phyloP scores from a whole-genome alignment of 2,888 invertebrate genomes.

The Agrotis clavis region DNA sequence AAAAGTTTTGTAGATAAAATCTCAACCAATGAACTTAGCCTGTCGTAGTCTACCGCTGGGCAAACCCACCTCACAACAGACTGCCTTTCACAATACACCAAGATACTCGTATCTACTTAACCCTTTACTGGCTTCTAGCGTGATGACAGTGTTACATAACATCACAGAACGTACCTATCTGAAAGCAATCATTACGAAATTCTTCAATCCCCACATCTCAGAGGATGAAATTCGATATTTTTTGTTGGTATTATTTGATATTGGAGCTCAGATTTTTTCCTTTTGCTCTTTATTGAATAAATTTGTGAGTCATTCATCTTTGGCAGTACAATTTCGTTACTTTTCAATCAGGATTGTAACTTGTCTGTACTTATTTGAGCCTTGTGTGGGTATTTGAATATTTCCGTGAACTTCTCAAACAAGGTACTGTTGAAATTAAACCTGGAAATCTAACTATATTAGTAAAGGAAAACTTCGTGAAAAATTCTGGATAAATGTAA shows the following conservation, averaged over 20 bases:
- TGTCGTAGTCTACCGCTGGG: neutral
- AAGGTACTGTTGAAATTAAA: too few species aligned
- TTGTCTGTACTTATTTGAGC: slow-evolving; percentile 2
- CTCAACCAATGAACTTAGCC: neutral
- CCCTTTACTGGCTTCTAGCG: neutral
- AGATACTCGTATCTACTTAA: neutral
- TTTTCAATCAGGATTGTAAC: slow-evolving; percentile 36
- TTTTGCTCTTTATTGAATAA: slow-evolving; percentile 49
- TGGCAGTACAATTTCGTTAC: slow-evolving; percentile 41
- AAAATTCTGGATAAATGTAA: too few species aligned
- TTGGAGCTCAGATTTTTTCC: slow-evolving; percentile 25
- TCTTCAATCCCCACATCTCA: slow-evolving; percentile 11
- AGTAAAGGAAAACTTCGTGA: too few species aligned
- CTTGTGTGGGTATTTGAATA: neutral
- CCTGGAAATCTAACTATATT: too few species aligned
- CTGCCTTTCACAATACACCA: neutral
- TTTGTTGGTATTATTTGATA: slow-evolving; percentile 44
- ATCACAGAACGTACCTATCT: slow-evolving; percentile 10
- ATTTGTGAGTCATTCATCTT: slow-evolving; percentile 49
- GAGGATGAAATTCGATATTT: slow-evolving; percentile 39
- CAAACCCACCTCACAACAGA: too few species aligned
- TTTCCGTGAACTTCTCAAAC: too few species aligned
- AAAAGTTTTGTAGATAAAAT: neutral
- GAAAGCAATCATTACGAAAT: slow-evolving; percentile 24
- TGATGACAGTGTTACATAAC: neutral